Base-by-base conservation (phyloP, 2,797 vertebrate species). In the Masticophis lateralis region DNA sequence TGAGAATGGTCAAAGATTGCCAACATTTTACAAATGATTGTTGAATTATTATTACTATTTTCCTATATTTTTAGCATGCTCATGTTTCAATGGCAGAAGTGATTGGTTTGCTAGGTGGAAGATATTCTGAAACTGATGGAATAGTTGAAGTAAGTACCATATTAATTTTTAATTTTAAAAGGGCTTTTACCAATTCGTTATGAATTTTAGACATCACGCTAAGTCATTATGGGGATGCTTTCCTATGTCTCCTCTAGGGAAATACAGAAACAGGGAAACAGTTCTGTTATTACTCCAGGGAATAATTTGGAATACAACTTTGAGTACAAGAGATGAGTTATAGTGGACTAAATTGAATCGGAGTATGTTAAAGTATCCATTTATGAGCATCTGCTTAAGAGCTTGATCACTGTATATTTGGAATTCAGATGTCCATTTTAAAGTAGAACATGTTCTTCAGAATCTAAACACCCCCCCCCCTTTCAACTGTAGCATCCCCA, bases 1-100 rank as follows among this genome's bases (percentile, higher is more conserved):
- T 59, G 10, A 32, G 37, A 32, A 7, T 87, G n/a, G 55, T 7
- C 28, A 87, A 56, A 25, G n/a, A 59, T 59, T 59, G 5, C 51
- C 37, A 13, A 16, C 32, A 1, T 90, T 94, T 87, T 86, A 27
- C n/a, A 1, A 25, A 16, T 79, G 5, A 60, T 89, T 5, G 11
- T n/a, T 83, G 87, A 91, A 56, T 91, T 86, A 88, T 12, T 63
- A 27, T 7, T 8, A 16, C 14, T 18, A 7, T 6, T 7, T 32
- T 18, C 12, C 55, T 96, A 1, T 95, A 59, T 92, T 94, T 95
- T 87, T 95, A 99, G 99, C 99, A 99, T 95, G 98, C 99, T 18
- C 99, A 99, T 7, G 98, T 99, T 86, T 99, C 99, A 2, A 98
- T 98, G 97, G 98, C 98, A 22, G 99, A 99, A 96, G 99, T 99